Percentiles rank a stretch among this genome's conserved stretches.
phyloP scores from a whole-genome alignment of 2,797 vertebrate genomes.

The Eulemur rubriventer region DNA sequence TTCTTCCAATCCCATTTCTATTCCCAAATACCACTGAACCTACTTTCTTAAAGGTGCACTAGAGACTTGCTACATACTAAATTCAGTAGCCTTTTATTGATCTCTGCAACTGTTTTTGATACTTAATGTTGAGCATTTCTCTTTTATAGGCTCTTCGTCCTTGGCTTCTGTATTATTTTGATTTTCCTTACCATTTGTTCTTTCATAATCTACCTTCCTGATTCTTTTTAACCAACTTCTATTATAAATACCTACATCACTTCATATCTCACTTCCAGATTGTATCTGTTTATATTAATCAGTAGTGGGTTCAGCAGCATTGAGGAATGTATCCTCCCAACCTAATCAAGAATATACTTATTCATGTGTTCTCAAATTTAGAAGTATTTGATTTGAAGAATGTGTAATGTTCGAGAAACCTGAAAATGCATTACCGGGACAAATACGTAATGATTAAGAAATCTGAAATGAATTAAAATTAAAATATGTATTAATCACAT shows the following conservation, averaged over 20 bases:
- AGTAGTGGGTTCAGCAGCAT: neutral
- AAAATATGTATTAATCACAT: neutral
- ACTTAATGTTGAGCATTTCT: neutral
- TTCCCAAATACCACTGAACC: neutral
- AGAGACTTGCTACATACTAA: neutral
- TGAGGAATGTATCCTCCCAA: neutral
- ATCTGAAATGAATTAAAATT: neutral
- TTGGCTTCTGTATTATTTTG: neutral
- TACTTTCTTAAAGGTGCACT: neutral
- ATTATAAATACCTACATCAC: neutral
- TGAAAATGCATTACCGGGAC: neutral
- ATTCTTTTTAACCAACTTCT: neutral
- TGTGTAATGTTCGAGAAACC: slow-evolving; percentile 8
- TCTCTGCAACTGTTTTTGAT: neutral
- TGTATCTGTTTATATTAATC: neutral
- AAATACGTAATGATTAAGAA: neutral
- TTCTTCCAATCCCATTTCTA: slow-evolving; percentile 4
- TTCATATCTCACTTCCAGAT: neutral
- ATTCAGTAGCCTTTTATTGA: slow-evolving; percentile 13
- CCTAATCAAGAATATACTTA: neutral
- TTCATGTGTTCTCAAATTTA: neutral
- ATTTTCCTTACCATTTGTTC: neutral
- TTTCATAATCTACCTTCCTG: neutral
- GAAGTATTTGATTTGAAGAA: neutral
- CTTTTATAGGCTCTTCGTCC: neutral